Percentiles rank a stretch among this genome's conserved stretches.
Evolutionary conservation across 2,113 vertebrate species (phyloP).

Genomic region (Epinephelus cyanopodus): DNA sequence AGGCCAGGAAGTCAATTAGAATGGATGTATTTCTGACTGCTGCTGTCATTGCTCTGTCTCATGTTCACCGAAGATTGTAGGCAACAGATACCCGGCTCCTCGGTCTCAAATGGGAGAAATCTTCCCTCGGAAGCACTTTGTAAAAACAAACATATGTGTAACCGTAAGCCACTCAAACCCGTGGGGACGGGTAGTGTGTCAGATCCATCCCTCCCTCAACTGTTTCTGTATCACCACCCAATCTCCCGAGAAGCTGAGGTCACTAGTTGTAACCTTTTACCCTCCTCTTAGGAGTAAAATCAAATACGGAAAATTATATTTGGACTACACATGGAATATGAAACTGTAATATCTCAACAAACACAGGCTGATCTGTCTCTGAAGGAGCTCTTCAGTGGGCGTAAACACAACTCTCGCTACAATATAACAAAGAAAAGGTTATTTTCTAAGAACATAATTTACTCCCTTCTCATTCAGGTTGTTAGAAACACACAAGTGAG

Average conservation of each 20-base stretch:
- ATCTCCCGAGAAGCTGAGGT: slow-evolving; percentile 63
- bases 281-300: slow-evolving; percentile 70
- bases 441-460: slow-evolving; percentile 15
- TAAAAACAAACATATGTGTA: slow-evolving; percentile 81
- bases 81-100: slow-evolving; percentile 55
- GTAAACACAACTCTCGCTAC: slow-evolving; percentile 33
- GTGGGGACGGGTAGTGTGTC: slow-evolving; percentile 73
- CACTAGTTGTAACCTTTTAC: slow-evolving; percentile 77
- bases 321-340: slow-evolving; percentile 64
- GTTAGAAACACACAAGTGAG: slow-evolving; percentile 18
- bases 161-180: slow-evolving; percentile 55
- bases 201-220: slow-evolving; percentile 44
- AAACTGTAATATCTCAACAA: slow-evolving; percentile 64
- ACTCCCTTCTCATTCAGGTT: slow-evolving; percentile 16
- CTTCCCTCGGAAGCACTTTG: slow-evolving; percentile 61
- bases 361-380: slow-evolving; percentile 34
- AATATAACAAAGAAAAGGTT: neutral
- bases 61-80: slow-evolving; percentile 65
- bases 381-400: neutral
- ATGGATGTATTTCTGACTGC: slow-evolving; percentile 77
- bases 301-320: slow-evolving; percentile 73
- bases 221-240: slow-evolving; percentile 34
- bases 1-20: slow-evolving; percentile 85
- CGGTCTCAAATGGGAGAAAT: slow-evolving; percentile 60
- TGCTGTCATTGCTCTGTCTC: slow-evolving; percentile 76